phyloP scores from a whole-genome alignment of 37 sponge, comb jelly and placozoan species.

The Haliclona indistincta region DNA sequence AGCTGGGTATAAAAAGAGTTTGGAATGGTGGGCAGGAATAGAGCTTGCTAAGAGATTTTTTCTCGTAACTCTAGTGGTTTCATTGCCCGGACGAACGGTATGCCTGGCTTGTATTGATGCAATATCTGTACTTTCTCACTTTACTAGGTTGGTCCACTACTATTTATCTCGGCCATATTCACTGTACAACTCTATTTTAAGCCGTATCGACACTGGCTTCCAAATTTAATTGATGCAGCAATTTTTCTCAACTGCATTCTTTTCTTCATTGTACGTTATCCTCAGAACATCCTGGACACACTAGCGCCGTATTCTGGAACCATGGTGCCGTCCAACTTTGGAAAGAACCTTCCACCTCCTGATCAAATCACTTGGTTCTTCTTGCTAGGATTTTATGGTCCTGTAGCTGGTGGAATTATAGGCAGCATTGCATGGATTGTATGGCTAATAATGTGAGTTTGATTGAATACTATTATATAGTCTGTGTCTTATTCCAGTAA shows the following conservation, averaged over 20 bases:
- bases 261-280: constrained; percentile 37
- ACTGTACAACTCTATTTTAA: constrained; percentile 35
- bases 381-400: constrained; percentile 42
- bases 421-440: neutral
- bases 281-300: constrained; percentile 17
- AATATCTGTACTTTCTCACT: neutral
- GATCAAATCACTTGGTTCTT: constrained; percentile 32
- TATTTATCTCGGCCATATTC: constrained; percentile 17
- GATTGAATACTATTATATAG: no score
- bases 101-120: constrained; percentile 5
- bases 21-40: constrained; percentile 47
- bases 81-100: constrained; percentile 67
- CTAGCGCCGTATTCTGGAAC: constrained; percentile 3
- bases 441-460: neutral
- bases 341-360: neutral
- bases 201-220: constrained; percentile 51
- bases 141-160: constrained; percentile 41
- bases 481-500: no score
- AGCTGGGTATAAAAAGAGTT: constrained; percentile 45
- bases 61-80: constrained; percentile 23
- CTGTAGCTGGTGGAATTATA: constrained; percentile 16
- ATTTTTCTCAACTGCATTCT: constrained; percentile 30
- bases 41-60: constrained; percentile 53
- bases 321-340: neutral
- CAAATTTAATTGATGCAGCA: constrained; percentile 48